Evolutionary conservation across 2,113 vertebrate genomes (phyloP).

Genomic region (Myrmophylax atrothorax): DNA sequence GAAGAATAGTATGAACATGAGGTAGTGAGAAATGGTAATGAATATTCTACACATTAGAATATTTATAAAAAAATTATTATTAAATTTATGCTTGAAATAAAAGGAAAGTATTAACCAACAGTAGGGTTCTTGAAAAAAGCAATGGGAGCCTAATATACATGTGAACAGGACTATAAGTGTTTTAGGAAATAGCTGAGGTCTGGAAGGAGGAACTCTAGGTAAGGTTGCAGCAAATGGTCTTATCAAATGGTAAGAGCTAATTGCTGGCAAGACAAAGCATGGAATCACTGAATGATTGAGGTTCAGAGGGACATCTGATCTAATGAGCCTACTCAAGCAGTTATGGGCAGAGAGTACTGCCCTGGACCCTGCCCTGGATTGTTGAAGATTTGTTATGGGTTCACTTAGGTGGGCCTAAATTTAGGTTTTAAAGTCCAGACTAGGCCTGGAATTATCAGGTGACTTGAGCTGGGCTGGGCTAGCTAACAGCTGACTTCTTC

Average conservation of each 20-base stretch:
- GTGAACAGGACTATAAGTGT: background rate
- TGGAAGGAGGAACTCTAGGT: background rate
- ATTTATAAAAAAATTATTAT: background rate
- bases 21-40: background rate
- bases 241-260: accelerated
- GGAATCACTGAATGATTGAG: background rate
- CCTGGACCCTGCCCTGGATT: background rate
- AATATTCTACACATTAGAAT: background rate
- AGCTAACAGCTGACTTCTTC: too few species aligned
- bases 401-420: too few species aligned
- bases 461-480: too few species aligned
- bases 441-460: too few species aligned
- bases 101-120: background rate
- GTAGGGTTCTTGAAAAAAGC: background rate
- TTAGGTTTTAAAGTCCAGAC: too few species aligned
- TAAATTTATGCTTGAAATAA: background rate
- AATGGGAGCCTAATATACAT: background rate
- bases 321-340: background rate
- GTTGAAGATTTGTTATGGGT: background rate
- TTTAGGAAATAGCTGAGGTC: background rate
- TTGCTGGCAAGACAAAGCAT: background rate
- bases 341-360: background rate
- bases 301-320: background rate
- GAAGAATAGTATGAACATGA: background rate
- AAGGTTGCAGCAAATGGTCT: background rate